Conservation (phyloP, 2,888 invertebrate species). For the Maniola hyperantus region DNA sequence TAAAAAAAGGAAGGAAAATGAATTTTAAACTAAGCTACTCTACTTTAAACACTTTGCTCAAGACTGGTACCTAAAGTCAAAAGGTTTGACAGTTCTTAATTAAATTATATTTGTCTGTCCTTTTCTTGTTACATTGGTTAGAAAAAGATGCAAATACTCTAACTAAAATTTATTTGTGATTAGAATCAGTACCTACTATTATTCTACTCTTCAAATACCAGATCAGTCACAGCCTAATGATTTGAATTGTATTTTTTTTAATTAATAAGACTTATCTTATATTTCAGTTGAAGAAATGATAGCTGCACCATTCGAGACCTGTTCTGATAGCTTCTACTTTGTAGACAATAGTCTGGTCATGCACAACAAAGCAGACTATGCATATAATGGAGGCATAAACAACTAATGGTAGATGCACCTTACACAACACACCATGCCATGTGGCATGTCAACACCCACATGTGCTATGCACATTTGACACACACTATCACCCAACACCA, state of each 20-base stretch:
- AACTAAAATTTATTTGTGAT: too few relatives aligned
- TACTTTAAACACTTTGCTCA: too few relatives aligned
- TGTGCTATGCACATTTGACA: neutral
- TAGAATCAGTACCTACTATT: neutral
- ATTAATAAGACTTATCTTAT: slow-evolving; percentile 27
- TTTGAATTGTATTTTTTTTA: slow-evolving; percentile 9
- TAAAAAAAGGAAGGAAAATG: too few relatives aligned
- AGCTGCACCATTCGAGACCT: slow-evolving; percentile 96
- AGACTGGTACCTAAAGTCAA: too few relatives aligned
- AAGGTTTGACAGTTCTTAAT: too few relatives aligned
- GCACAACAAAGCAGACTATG: slow-evolving; percentile 99
- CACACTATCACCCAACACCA: neutral
- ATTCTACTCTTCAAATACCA: neutral
- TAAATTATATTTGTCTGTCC: too few relatives aligned
- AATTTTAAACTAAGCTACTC: too few relatives aligned
- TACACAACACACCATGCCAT: too few relatives aligned
- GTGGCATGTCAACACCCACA: neutral
- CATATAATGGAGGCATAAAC: slow-evolving; percentile 92
- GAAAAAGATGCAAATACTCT: too few relatives aligned
- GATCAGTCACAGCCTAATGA: neutral
- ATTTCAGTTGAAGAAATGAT: slow-evolving; percentile 98
- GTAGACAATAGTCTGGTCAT: slow-evolving; percentile 98
- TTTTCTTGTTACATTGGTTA: too few relatives aligned
- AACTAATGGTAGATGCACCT: slow-evolving; percentile 21
- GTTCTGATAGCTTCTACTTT: slow-evolving; percentile 99